Percentiles rank a stretch among this genome's conserved stretches.
phyloP scores from a whole-genome alignment of 2,888 invertebrate species.

The Pseudeuparius sepicola region DNA sequence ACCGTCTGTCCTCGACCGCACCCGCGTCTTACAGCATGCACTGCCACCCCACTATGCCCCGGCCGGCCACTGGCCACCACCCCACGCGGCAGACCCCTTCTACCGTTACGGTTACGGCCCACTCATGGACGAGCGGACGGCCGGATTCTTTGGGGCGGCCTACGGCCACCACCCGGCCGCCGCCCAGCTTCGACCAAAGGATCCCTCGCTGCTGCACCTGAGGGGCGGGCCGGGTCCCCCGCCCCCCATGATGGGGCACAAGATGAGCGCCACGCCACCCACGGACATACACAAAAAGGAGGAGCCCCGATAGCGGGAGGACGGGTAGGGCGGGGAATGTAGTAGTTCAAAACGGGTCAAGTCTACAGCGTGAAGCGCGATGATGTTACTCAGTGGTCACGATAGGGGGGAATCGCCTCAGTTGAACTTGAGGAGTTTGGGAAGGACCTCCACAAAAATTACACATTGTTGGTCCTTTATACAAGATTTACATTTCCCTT shows the following conservation, averaged over 20 bases:
- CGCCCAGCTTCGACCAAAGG: constrained; percentile 38
- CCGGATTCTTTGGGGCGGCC: too few species aligned
- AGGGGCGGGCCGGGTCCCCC: constrained; percentile 44
- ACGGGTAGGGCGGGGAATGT: too few species aligned
- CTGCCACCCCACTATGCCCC: constrained; percentile 43
- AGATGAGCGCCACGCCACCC: constrained; percentile 49
- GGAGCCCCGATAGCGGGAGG: constrained; percentile 46
- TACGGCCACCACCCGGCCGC: constrained; percentile 9
- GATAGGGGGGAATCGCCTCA: constrained; percentile 5
- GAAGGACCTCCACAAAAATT: too few species aligned
- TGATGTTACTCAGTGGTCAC: too few species aligned
- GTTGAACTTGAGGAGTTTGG: too few species aligned
- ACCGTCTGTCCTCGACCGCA: constrained; percentile 40
- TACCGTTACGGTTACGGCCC: constrained; percentile 68
- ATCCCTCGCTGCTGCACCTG: constrained; percentile 46
- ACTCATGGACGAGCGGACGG: constrained; percentile 69
- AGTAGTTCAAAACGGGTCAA: too few species aligned
- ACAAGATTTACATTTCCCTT: too few species aligned
- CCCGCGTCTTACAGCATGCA: constrained; percentile 40
- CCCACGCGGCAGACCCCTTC: constrained; percentile 41
- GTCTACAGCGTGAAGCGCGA: too few species aligned
- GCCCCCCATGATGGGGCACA: constrained; percentile 29
- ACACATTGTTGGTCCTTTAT: too few species aligned
- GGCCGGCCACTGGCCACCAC: constrained; percentile 34
- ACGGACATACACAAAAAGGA: constrained; percentile 49